phyloP scores from a whole-genome alignment of 2,797 vertebrate genomes.

The Menidia menidia region DNA sequence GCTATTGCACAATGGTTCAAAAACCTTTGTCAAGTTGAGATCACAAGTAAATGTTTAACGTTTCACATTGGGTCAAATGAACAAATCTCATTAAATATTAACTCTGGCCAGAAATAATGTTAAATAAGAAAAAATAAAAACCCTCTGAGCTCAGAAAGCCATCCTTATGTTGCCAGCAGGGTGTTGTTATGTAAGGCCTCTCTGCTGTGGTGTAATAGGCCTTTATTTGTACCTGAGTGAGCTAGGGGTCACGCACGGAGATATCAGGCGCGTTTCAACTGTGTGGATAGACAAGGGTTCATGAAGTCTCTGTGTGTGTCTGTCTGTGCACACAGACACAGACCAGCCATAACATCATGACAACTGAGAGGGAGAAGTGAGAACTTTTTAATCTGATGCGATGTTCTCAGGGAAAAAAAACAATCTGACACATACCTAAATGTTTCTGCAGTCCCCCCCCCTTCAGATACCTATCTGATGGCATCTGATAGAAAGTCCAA shows the following conservation, averaged over 20 bases:
- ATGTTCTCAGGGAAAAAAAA: too few relatives aligned
- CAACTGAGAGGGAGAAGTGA: too few relatives aligned
- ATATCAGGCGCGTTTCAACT: constrained; percentile 14
- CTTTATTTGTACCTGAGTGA: constrained; percentile 32
- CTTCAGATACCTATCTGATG: too few relatives aligned
- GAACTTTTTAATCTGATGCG: too few relatives aligned
- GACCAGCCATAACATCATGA: too few relatives aligned
- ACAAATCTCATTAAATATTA: constrained; percentile 9
- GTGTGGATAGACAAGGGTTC: constrained; percentile 13
- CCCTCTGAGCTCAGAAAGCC: constrained; percentile 11
- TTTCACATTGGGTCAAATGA: neutral
- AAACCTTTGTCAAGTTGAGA: too few relatives aligned
- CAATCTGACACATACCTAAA: too few relatives aligned
- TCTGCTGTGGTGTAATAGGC: constrained; percentile 33
- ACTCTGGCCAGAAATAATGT: constrained; percentile 1
- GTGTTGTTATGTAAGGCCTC: constrained; percentile 47
- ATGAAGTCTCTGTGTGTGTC: neutral
- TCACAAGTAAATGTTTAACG: too few relatives aligned
- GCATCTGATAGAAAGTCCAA: too few relatives aligned
- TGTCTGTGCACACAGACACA: constrained; percentile 3
- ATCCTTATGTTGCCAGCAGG: neutral
- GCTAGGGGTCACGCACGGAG: constrained; percentile 27
- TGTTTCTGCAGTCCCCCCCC: too few relatives aligned
- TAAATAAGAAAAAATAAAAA: neutral
- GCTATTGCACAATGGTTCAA: neutral